These are phyloP conservation scores for Morone saxatilis DNA, from an alignment of 2,113 vertebrate genomes.

Conservation along the genomic window DNA sequence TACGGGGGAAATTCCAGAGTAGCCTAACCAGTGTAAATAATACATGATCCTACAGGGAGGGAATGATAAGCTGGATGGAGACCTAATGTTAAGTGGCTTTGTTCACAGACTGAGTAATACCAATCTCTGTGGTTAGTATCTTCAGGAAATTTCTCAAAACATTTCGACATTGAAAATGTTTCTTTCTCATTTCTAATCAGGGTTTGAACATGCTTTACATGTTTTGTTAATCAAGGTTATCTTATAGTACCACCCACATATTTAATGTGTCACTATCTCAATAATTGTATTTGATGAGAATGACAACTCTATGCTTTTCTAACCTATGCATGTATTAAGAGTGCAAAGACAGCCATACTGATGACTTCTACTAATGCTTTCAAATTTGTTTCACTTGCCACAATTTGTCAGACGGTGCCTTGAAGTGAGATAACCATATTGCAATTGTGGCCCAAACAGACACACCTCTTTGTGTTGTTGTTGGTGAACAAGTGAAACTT, in stretches of 20 bases:
- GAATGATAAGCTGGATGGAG: constrained; percentile 28
- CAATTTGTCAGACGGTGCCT: background rate
- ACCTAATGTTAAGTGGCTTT: constrained; percentile 26
- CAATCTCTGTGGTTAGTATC: background rate
- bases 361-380: background rate
- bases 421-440: constrained; percentile 9
- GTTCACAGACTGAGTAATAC: background rate
- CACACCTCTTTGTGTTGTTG: background rate
- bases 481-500: background rate
- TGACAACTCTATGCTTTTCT: background rate
- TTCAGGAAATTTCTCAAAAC: background rate
- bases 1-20: constrained; percentile 60
- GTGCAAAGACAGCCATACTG: background rate
- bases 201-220: no score
- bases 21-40: constrained; percentile 33
- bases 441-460: background rate
- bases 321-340: background rate
- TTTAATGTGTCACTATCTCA: background rate
- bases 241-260: no score
- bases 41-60: constrained; percentile 14
- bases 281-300: background rate
- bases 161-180: background rate
- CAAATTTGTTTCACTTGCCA: background rate
- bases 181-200: no score
- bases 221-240: no score